Conservation (phyloP, 2,113 vertebrate species). For the Meles meles region DNA sequence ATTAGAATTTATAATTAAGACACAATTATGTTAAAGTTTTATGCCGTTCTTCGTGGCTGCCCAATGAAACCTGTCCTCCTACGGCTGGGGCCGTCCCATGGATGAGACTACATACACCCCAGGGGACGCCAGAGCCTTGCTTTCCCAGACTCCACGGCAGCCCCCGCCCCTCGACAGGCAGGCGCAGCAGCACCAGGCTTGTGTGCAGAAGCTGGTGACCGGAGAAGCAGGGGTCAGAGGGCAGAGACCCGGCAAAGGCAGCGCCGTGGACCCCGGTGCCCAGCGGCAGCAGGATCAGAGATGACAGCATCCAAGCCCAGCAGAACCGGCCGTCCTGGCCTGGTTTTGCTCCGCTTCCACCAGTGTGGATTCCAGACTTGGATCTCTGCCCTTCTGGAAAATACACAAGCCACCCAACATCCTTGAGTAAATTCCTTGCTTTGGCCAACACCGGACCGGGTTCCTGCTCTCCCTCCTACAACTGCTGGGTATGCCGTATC, state of each 20-base stretch:
- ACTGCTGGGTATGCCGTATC: background rate
- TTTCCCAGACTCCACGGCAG: background rate
- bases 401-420: no score
- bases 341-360: background rate
- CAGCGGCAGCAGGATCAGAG: background rate
- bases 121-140: background rate
- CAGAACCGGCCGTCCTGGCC: fast-evolving
- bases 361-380: no score
- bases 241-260: background rate
- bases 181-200: background rate
- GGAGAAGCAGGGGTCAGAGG: background rate
- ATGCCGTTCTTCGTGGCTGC: background rate
- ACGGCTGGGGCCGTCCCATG: fast-evolving
- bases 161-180: background rate
- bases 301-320: fast-evolving
- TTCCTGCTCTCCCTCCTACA: background rate
- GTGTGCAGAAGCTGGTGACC: fast-evolving
- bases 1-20: background rate
- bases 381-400: background rate
- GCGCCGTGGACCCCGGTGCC: background rate
- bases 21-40: background rate
- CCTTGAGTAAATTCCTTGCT: background rate
- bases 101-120: background rate
- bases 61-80: background rate
- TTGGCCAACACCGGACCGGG: background rate